Percentiles rank a stretch among this genome's conserved stretches.
phyloP scores from a whole-genome alignment of 2,888 invertebrate species.

The Pecten maximus region DNA sequence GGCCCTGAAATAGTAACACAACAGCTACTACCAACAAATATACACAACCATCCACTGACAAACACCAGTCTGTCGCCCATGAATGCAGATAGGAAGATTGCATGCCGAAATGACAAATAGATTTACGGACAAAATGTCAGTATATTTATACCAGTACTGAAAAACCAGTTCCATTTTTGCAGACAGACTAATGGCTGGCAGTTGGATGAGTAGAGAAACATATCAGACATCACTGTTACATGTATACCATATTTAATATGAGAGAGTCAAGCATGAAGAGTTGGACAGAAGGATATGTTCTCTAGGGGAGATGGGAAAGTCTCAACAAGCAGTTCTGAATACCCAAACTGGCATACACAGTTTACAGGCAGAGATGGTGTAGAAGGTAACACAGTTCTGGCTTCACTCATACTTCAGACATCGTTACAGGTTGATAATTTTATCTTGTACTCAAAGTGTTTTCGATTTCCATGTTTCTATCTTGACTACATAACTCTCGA shows the following conservation, averaged over 20 bases:
- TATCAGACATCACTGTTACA: neutral
- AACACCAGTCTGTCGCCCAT: neutral
- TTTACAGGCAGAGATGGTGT: neutral
- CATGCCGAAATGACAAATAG: neutral
- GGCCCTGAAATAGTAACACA: conserved; percentile 55
- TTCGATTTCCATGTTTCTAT: too few species aligned
- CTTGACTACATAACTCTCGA: too few species aligned
- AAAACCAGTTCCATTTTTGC: neutral
- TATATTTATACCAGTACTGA: neutral
- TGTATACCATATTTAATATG: neutral
- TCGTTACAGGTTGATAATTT: too few species aligned
- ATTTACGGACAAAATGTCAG: neutral
- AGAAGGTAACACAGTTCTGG: too few species aligned
- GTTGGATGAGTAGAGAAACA: neutral
- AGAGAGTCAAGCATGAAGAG: neutral
- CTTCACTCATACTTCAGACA: too few species aligned
- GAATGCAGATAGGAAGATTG: neutral
- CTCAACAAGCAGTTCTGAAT: neutral
- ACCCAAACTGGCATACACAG: neutral
- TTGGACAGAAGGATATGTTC: neutral
- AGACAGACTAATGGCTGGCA: neutral
- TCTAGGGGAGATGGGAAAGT: neutral
- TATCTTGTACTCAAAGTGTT: too few species aligned
- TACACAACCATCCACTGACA: neutral
- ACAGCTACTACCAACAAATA: conserved; percentile 20